A percentile compares a stretch with the other conserved stretches of the same genome.
Evolutionary conservation across 2,888 invertebrate genomes (phyloP).

Genomic region (Netelia fuscicornis): DNA sequence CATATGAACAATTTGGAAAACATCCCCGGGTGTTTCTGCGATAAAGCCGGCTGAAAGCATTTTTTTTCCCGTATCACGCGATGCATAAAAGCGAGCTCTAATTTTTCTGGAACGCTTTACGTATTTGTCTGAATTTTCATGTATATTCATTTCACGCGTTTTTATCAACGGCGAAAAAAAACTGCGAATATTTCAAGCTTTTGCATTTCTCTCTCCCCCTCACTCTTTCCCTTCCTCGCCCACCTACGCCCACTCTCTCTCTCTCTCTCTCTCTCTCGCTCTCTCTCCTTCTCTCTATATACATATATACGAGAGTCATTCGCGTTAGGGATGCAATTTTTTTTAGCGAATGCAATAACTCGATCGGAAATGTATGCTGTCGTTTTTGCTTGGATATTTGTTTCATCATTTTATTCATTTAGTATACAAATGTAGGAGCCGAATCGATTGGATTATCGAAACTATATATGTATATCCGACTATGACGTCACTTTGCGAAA

Average conservation of each 20-base stretch:
- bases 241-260: no score
- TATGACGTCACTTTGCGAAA: background rate
- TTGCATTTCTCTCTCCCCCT: no score
- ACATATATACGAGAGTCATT: background rate
- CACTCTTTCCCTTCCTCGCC: no score
- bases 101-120: no score
- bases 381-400: background rate
- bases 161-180: background rate
- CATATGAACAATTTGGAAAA: no score
- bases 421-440: conserved; percentile 7
- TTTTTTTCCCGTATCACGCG: background rate
- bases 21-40: no score
- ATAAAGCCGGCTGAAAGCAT: background rate
- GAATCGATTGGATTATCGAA: conserved; percentile 10
- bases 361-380: conserved; percentile 2
- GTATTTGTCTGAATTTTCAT: background rate
- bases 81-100: background rate
- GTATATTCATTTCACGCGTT: background rate
- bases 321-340: background rate
- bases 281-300: background rate
- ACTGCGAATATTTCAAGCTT: background rate
- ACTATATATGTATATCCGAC: background rate
- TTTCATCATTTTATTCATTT: conserved; percentile 31
- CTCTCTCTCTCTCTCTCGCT: no score
- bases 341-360: background rate